phyloP scores from a whole-genome alignment of 2,888 invertebrate species.

The Calameuta pallipes region DNA sequence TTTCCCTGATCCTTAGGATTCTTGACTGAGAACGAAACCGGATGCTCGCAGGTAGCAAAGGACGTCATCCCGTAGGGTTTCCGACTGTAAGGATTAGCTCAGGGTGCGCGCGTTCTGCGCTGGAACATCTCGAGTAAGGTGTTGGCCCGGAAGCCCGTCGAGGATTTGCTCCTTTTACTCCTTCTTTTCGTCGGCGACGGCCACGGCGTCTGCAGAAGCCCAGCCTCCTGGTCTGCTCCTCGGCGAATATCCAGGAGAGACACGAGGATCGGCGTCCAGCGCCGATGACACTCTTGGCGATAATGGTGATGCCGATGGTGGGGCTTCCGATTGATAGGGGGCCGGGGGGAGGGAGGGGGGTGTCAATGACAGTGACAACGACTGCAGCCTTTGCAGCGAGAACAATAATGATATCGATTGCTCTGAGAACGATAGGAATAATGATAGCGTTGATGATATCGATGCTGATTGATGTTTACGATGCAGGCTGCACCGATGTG shows the following conservation, averaged over 20 bases:
- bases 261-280: neutral
- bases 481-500: neutral
- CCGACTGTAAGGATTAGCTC: neutral
- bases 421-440: no score
- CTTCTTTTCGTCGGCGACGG: neutral
- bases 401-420: neutral
- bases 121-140: neutral
- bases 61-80: neutral
- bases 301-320: neutral
- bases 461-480: neutral
- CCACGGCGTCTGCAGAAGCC: neutral
- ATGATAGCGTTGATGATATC: neutral
- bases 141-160: neutral
- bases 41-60: neutral
- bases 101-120: neutral
- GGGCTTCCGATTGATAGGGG: neutral
- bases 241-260: neutral
- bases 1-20: neutral
- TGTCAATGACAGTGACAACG: neutral
- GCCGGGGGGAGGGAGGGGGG: neutral
- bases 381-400: neutral
- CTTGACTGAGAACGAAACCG: neutral
- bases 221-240: neutral
- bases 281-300: neutral
- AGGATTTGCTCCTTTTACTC: neutral